These are phyloP conservation scores for Ptychobarbus kaznakovi DNA, from an alignment of 2,797 vertebrate genomes.

Conservation along the genomic window DNA sequence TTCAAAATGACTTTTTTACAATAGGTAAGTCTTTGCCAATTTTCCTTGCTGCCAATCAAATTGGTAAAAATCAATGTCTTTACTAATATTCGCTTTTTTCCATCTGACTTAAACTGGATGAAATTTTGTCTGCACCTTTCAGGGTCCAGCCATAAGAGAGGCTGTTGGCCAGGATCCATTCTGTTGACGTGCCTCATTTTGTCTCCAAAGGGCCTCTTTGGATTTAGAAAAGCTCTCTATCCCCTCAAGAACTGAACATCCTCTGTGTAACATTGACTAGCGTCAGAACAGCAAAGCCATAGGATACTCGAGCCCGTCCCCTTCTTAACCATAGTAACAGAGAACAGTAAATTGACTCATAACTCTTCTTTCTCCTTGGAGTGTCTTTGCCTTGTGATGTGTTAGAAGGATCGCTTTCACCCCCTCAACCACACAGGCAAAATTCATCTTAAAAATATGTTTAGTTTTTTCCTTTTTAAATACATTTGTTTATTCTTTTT, in stretches of 20 bases:
- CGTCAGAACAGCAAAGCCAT: conserved; percentile 39
- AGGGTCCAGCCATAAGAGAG: conserved; percentile 15
- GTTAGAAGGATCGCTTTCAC: conserved; percentile 44
- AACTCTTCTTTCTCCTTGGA: conserved; percentile 25
- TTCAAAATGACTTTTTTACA: not conserved
- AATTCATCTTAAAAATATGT: conserved; percentile 40
- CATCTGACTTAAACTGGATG: conserved; percentile 1
- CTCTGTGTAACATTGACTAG: conserved; percentile 30
- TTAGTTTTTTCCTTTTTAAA: conserved; percentile 33
- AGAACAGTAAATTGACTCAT: conserved; percentile 49
- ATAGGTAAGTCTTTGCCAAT: not conserved
- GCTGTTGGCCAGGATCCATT: conserved; percentile 47
- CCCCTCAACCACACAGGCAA: conserved; percentile 36
- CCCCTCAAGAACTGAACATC: conserved; percentile 15
- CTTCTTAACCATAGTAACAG: conserved; percentile 53
- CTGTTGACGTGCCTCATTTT: conserved; percentile 40
- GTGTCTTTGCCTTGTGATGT: conserved; percentile 55
- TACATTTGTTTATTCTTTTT: conserved; percentile 51
- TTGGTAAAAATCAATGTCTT: not conserved
- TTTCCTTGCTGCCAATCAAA: not conserved
- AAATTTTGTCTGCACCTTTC: not conserved
- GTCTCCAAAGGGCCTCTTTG: conserved; percentile 49
- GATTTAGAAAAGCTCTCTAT: conserved; percentile 42
- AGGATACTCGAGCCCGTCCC: conserved; percentile 38
- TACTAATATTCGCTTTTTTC: not conserved